Percentiles rank a stretch among this genome's conserved stretches.
Evolutionary conservation across 2,888 invertebrate genomes (phyloP).

Genomic region (Odontocolon sp.): DNA sequence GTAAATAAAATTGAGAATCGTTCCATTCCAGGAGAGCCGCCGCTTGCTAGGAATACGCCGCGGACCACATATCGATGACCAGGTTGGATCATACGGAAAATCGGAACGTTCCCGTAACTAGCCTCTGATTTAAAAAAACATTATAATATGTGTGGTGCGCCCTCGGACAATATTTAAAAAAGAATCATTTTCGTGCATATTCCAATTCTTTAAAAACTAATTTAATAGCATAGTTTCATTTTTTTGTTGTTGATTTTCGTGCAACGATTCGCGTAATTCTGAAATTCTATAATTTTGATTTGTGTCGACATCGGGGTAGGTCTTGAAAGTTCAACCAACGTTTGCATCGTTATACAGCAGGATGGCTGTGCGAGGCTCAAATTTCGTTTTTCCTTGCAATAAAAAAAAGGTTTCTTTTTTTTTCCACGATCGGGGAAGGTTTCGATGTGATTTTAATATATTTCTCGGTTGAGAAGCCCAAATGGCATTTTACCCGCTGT

Average conservation of each 20-base stretch:
- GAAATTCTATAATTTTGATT: too few species aligned
- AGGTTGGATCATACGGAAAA: constrained; percentile 71
- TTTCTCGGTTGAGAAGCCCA: background rate
- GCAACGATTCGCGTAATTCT: too few species aligned
- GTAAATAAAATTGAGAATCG: constrained; percentile 22
- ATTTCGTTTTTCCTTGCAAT: background rate
- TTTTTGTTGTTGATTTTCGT: background rate
- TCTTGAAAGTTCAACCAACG: too few species aligned
- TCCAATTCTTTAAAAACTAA: constrained; percentile 12
- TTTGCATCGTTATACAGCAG: constrained; percentile 1
- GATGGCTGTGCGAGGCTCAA: background rate
- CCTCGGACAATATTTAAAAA: constrained; percentile 75
- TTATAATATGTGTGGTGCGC: constrained; percentile 77
- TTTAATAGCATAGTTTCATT: constrained; percentile 12
- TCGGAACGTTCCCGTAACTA: constrained; percentile 72
- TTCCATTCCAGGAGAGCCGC: constrained; percentile 66
- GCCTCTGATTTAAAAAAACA: constrained; percentile 69
- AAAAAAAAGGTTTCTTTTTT: background rate
- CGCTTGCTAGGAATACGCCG: constrained; percentile 77
- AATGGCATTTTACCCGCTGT: constrained; percentile 43
- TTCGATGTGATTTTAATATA: constrained; percentile 35
- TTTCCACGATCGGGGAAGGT: background rate
- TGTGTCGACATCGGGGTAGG: too few species aligned
- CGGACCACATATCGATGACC: constrained; percentile 76
- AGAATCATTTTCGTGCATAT: background rate